Base-by-base conservation (phyloP, 2,113 vertebrate species). In the Eretmodus cyanostictus region DNA sequence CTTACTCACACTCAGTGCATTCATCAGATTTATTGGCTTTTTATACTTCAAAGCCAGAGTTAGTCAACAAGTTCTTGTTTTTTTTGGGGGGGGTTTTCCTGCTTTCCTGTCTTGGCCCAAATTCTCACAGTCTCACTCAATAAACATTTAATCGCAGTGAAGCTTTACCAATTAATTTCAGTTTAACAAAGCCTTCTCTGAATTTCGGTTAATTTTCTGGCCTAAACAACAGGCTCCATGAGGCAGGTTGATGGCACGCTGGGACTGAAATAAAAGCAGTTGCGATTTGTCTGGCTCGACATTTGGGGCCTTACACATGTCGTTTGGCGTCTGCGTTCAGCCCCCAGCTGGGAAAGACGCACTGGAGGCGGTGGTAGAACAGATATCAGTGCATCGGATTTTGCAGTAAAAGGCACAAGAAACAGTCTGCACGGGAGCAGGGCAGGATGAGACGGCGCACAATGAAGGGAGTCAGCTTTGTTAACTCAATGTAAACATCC, bases 401-500 rank as follows among this genome's bases (percentile, higher is more conserved):
- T 81, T 78, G 71, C 54, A 78, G 47, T 81, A 86, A 88, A 61
- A 82, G 82, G 51, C 84, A 14, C 5, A 13, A 51, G 71, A 88
- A 59, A 66, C 80, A 16, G 66, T 87, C 80, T 81, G 80, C 84
- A 57, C 45, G 55, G 63, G 49, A 81, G 66, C 51, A 81, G 7
- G 49, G 36, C 49, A 84, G 53, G 82, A 53, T 17, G 76, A 89
- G 61, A 16, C 68, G 24, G 14, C 16, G 53, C 84, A 90, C 89
- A 85, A 63, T 93, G 76, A 89, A 66, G 29, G 81, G 82, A 83
- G 89, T 88, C 79, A 82, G 68, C 79, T 53, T 55, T 83, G 86
- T 82, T 42, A 63, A 85, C 24, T 83, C 85, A 91, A 82, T 38
- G 87, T 81, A 91, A 95, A 93, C 85, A 91, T 84, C 47, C n/a